Percentiles rank a stretch among this genome's conserved stretches.
These are phyloP conservation scores for Dromius quadrimaculatus DNA, from an alignment of 2,888 invertebrate species.

Conservation along the genomic window DNA sequence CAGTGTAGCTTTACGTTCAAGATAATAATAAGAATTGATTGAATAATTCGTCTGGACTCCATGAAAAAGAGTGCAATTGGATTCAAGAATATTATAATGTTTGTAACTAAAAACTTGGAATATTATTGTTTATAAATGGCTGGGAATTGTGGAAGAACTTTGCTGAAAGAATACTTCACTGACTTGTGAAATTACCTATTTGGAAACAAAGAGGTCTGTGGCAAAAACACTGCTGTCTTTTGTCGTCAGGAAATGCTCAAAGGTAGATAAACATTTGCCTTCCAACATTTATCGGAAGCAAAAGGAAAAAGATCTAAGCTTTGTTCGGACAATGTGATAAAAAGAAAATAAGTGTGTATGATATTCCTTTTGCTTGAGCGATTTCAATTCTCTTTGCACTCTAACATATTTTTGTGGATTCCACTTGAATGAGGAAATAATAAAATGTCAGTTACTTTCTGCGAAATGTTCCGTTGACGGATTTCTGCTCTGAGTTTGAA, in stretches of 20 bases:
- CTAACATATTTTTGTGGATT: constrained; percentile 24
- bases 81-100: too few relatives aligned
- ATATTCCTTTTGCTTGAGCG: constrained; percentile 23
- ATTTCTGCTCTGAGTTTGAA: background rate
- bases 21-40: too few relatives aligned
- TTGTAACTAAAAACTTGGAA: too few relatives aligned
- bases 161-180: constrained; percentile 32
- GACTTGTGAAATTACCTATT: constrained; percentile 49
- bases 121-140: too few relatives aligned
- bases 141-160: constrained; percentile 16
- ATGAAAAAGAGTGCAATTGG: too few relatives aligned
- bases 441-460: constrained; percentile 9
- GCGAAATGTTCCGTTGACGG: background rate
- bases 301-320: constrained; percentile 15
- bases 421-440: background rate
- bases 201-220: constrained; percentile 43
- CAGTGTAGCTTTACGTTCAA: too few relatives aligned
- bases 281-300: constrained; percentile 40
- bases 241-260: constrained; percentile 46
- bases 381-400: constrained; percentile 24
- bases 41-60: too few relatives aligned
- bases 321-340: constrained; percentile 5
- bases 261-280: constrained; percentile 47
- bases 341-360: constrained; percentile 15
- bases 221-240: constrained; percentile 40